Base-by-base conservation (phyloP, 1,140 invertebrate species). In the Coenobita brevimanus region DNA sequence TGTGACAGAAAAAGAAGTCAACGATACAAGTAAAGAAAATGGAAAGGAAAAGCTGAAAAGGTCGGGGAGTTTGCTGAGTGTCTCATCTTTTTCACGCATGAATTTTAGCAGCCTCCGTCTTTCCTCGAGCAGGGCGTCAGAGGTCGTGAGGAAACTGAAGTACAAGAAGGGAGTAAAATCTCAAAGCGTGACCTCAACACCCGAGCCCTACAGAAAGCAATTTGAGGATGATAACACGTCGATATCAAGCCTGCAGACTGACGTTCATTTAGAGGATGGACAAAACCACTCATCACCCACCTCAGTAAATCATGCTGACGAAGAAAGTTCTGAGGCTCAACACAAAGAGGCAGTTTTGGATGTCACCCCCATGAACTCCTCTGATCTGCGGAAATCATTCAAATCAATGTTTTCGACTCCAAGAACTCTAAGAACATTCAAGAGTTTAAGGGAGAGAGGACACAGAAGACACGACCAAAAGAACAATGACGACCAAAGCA, bases 351-450 rank as follows among this genome's bases (percentile, higher is more conserved):
- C 15, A 36, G 27, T 17, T 17, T 30, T 33, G 15, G 46, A 54
- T 33, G 57, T 33, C 27, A 13, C 80, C 10, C 64, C 67, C 17
- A 30, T 30, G 8, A 6, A 41, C 38, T 30, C 64, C 17, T 46
- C 64, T 50, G n/a, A 50, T 41, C 2, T 15, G 24, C 64, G 64
- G 13, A 67, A 71, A 41, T 82, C 80, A 36, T 69, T 82, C 21
- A 67, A 41, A 30, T 33, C 30, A n/a, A 82, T 67, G 64, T 82
- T 82, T 46, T 43, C 73, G 15, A 82, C 62, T 6, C 80, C 80
- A 27, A 67, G 85, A 46, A 36, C 85, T 8, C 30, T 87, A 15
- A 81, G 85, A 17, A 50, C 85, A 6, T 87, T 87, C 64, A 78
- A 43, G 46, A 73, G 62, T 46, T 41, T 87, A 36, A 33, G 73